Evolutionary conservation across 2,113 vertebrate species (phyloP).

Genomic region (Bathybates hornii): DNA sequence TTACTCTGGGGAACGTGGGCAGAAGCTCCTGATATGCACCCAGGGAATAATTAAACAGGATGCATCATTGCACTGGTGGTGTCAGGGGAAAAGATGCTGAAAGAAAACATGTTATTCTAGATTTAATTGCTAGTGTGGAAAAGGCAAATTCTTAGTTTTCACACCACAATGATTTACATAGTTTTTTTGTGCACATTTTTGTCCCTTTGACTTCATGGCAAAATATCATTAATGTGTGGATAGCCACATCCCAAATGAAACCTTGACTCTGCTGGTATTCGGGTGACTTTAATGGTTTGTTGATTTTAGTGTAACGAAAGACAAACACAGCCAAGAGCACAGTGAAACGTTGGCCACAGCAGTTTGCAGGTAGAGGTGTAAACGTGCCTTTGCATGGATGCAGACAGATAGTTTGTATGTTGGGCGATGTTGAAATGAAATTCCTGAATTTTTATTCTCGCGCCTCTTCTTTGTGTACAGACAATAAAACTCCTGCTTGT

Average conservation of each 20-base stretch:
- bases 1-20: conserved; percentile 11
- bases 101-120: background rate
- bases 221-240: background rate
- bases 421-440: background rate
- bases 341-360: background rate
- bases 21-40: conserved; percentile 13
- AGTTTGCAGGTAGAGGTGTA: background rate
- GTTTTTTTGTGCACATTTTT: background rate
- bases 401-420: background rate
- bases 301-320: background rate
- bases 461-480: conserved; percentile 1
- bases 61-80: background rate
- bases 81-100: background rate
- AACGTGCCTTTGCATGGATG: background rate
- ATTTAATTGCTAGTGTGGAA: background rate
- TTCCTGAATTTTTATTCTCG: background rate
- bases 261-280: background rate
- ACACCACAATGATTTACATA: background rate
- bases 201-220: background rate
- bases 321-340: background rate
- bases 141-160: background rate
- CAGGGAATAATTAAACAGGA: conserved; percentile 7
- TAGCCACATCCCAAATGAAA: background rate
- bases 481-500: conserved; percentile 53
- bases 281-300: background rate